phyloP scores from a whole-genome alignment of 1,140 invertebrate species.

The Paramacrobiotus metropolitanus region DNA sequence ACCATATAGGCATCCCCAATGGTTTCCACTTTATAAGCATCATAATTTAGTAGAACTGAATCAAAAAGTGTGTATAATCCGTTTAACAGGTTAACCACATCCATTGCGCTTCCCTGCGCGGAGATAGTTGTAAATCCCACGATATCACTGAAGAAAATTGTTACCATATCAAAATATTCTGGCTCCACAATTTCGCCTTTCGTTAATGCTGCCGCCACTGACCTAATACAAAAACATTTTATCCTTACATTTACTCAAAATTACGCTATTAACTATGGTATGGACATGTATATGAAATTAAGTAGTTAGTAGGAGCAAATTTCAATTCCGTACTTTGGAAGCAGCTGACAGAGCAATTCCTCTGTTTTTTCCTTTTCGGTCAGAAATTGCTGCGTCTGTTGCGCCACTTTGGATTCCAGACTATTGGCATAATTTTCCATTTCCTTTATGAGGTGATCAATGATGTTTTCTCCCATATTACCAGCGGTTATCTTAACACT shows the following conservation, averaged over 20 bases:
- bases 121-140: not conserved
- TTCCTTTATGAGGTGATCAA: not conserved
- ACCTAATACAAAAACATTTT: not conserved
- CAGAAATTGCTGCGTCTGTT: constrained; percentile 67
- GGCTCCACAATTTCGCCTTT: not conserved
- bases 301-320: too few species aligned
- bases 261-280: not conserved
- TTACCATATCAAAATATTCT: not conserved
- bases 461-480: not conserved
- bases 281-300: not conserved
- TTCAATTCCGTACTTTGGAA: constrained; percentile 41
- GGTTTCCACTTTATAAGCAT: constrained; percentile 48
- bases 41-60: constrained; percentile 19
- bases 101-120: constrained; percentile 8
- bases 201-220: not conserved
- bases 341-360: constrained; percentile 64
- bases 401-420: not conserved
- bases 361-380: constrained; percentile 93
- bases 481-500: not conserved
- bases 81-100: constrained; percentile 38
- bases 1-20: constrained; percentile 94
- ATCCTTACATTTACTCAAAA: too few species aligned
- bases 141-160: not conserved
- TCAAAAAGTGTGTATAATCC: constrained; percentile 22
- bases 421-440: not conserved